Evolutionary conservation across 2,113 vertebrate species (phyloP).

Genomic region (Mesembrinibis cayennensis): DNA sequence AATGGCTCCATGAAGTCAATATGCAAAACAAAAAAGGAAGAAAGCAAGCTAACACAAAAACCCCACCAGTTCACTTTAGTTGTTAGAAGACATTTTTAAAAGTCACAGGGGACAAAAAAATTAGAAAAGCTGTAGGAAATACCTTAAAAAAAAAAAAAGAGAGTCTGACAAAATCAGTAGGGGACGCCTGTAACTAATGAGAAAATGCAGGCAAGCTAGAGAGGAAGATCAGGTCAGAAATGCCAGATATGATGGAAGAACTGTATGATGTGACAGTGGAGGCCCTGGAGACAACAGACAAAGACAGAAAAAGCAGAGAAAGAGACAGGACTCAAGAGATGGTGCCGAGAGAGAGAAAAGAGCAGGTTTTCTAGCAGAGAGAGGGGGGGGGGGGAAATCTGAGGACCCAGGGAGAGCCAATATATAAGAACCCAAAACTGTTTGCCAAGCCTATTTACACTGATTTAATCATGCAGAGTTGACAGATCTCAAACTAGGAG

Average conservation of each 20-base stretch:
- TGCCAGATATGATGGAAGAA: conserved; percentile 69
- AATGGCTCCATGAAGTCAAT: conserved; percentile 28
- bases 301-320: conserved; percentile 59
- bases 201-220: conserved; percentile 33
- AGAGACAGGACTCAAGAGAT: conserved; percentile 54
- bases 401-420: conserved; percentile 27
- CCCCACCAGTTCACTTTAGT: not conserved
- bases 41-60: conserved; percentile 9
- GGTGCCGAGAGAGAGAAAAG: conserved; percentile 43
- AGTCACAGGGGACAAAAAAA: conserved; percentile 10
- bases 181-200: conserved; percentile 45
- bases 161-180: conserved; percentile 44
- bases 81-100: conserved; percentile 18
- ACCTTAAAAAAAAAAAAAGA: not conserved
- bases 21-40: conserved; percentile 20
- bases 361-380: conserved; percentile 26
- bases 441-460: conserved; percentile 70
- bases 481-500: conserved; percentile 57
- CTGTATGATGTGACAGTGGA: conserved; percentile 67
- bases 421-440: conserved; percentile 63
- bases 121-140: conserved; percentile 32
- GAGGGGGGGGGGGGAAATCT: not conserved
- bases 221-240: conserved; percentile 58
- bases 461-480: conserved; percentile 60
- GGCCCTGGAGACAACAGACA: conserved; percentile 58